Evolutionary conservation across 1,140 invertebrate genomes (phyloP), one percentile per base, ranked within the genome.

Genomic region (Cyphomyrmex costatus): DNA sequence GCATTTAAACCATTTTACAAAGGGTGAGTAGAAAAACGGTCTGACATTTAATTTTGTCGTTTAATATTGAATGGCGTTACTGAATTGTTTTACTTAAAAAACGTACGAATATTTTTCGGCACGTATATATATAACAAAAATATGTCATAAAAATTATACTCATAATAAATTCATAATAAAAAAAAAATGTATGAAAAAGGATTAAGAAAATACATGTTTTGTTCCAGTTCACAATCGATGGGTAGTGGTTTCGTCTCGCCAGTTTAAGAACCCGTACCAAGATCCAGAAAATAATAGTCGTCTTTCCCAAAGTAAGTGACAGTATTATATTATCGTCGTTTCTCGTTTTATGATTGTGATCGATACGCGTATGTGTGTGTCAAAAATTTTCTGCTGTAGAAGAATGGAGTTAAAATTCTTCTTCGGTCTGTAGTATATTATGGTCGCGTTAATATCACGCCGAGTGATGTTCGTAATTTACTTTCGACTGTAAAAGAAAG

Each of bases 1-100:
- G 97, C 97, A 91, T 98, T 98, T 93, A 98, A 98, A 94, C 97
- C 98, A 71, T 97, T 98, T 94, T 98, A 98, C 94, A 98, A 98
- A 96, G 98, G 97, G 98, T 98, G 93, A 96, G 95, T 95, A 8
- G 36, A 14, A 42, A 27, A 0, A 46, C 0, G n/a, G 8, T 82
- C 3, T n/a, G 63, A 80, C 16, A 10, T 30, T 6, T 51, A 14
- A 51, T 21, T 53, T 14, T 58, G 1, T 58, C 51, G 8, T 36
- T 65, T 30, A 56, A 76, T 42, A 4, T 60, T 58, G 14, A 56
- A 6, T 53, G 7, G 3, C 19, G 49, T 19, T 36, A 16, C 8
- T 58, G 19, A 76, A 58, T 42, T 27, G 24, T 33, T 16, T 27
- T 76, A 42, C 36, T 42, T 42, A 42, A 42, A 5, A 74, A 27